Conservation (phyloP, 2,797 vertebrate species). For the Coreius guichenoti region DNA sequence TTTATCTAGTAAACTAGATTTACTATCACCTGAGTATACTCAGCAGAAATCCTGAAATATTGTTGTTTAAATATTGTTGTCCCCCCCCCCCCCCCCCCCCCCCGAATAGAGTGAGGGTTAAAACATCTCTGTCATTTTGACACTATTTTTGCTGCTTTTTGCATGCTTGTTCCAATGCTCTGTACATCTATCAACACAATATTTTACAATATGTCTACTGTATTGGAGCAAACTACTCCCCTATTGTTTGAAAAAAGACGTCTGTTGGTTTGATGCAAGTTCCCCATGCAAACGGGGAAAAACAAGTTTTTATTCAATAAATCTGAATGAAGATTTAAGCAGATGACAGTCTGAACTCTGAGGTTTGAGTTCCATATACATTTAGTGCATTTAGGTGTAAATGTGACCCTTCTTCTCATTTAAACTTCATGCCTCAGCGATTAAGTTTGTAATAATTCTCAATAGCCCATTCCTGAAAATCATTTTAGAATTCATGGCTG, state of each 20-base stretch:
- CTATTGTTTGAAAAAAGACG: no score
- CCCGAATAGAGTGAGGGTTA: background rate
- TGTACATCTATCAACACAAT: background rate
- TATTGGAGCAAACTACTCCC: no score
- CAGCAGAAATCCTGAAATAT: background rate
- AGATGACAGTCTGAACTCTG: background rate
- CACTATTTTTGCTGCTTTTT: background rate
- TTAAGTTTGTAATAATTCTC: no score
- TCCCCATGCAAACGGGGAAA: background rate
- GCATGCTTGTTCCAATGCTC: background rate
- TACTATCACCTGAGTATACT: background rate
- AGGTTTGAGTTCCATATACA: background rate
- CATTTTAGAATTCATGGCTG: no score
- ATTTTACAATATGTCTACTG: background rate
- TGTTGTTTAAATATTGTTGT: no score
- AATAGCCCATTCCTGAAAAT: no score
- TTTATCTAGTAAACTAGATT: slow-evolving; percentile 51
- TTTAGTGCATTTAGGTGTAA: background rate
- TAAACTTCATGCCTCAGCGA: background rate
- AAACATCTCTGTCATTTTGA: background rate
- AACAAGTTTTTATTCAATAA: background rate
- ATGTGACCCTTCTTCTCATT: background rate
- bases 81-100: no score
- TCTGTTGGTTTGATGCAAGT: background rate
- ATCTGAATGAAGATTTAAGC: no score